Base-by-base conservation (phyloP, 92 coral and sea anemone genomes). In the Porites divaricata region DNA sequence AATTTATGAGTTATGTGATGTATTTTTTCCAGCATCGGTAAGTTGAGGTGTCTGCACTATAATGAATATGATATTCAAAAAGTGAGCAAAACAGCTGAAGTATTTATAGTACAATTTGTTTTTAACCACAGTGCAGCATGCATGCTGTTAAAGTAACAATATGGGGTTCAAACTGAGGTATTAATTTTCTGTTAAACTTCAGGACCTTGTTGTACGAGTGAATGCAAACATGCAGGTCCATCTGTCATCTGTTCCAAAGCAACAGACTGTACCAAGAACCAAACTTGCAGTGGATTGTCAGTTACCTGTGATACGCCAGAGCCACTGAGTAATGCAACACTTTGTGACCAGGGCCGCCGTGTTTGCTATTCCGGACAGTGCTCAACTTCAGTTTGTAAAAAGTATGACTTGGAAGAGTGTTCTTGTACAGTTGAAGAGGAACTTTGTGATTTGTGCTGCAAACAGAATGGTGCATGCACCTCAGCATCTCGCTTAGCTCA, bases 361-460 rank as follows among this genome's bases (percentile, higher is more conserved):
- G 75, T 96, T 26, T 96, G 99, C 76, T 88, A 84, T 49, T n/a
- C 75, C 8, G 99, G 99, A 5, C 84, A 85, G 61, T 96, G 99
- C 35, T 86, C 90, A 4, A 48, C 67, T 14, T 96, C 99, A 17
- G 89, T 96, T 13, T 96, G 99, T 83, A 48, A 63, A 2, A 83
- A 83, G 71, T 89, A 93, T 81, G 74, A 59, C 58, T 75, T 95
- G 28, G 88, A 67, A 64, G 95, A 92, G 67, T 96, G 99, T 58
- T 89, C 89, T 0, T 96, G 99, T 83, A 81, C 92, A 4, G 85
- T 28, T 12, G 92, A 92, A 23, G 79, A 86, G 7, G 97, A 96
- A 62, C 89, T 93, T 63, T 96, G 99, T 74, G 93, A 92, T 75
- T 87, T 93, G 64, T 96, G 99, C 70, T 96, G 99, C 64, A 90